phyloP scores from a whole-genome alignment of 1,140 invertebrate species.

The Panulirus ornatus region DNA sequence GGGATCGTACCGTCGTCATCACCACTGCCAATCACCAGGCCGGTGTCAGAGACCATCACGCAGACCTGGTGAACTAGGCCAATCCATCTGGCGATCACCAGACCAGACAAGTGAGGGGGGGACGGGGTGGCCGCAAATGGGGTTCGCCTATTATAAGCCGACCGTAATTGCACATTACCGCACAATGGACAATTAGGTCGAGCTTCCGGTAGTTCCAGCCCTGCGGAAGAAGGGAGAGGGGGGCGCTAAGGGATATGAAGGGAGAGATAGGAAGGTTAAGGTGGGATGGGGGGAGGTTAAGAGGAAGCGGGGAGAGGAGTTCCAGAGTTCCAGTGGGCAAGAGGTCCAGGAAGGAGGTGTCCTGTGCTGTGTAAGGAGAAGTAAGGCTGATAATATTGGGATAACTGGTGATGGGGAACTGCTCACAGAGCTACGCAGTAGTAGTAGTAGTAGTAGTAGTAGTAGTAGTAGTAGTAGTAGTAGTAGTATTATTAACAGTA shows the following conservation, averaged over 20 bases:
- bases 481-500: no score
- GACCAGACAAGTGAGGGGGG: slow-evolving; percentile 53
- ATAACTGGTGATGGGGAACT: not conserved
- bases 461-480: slow-evolving; percentile 28
- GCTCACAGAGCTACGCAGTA: not conserved
- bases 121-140: slow-evolving; percentile 53
- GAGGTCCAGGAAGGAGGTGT: not conserved
- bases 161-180: slow-evolving; percentile 61
- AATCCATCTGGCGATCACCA: slow-evolving; percentile 38
- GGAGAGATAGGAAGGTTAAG: not conserved
- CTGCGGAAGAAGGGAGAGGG: not conserved
- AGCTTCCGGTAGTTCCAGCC: slow-evolving; percentile 43
- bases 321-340: not conserved
- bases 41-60: no score
- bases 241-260: not conserved
- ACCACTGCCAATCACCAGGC: no score
- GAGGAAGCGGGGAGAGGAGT: not conserved
- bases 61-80: no score
- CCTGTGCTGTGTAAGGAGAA: not conserved
- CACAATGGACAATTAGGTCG: slow-evolving; percentile 62
- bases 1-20: no score
- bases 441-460: slow-evolving; percentile 28
- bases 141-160: slow-evolving; percentile 53
- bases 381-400: not conserved
- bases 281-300: not conserved